Percentiles rank a stretch among this genome's conserved stretches.
Evolutionary conservation across 30 jellyfish, hydroid and myxozoan species (phyloP).

Genomic region (Hydractinia echinata): DNA sequence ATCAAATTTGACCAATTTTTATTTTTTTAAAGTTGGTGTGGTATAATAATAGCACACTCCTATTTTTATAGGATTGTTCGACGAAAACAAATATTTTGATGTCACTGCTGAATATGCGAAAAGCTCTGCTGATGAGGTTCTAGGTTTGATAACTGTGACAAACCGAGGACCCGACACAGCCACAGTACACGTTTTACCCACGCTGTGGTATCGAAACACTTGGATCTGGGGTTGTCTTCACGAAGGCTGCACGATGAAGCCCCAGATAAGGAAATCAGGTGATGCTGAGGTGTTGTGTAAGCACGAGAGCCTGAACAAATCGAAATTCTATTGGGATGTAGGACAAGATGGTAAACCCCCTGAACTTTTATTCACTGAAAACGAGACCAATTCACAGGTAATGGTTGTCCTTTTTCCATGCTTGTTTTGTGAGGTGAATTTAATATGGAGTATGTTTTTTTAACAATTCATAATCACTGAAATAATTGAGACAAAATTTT

Average conservation of each 20-base stretch:
- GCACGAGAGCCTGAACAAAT: constrained; percentile 64
- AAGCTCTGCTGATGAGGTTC: constrained; percentile 56
- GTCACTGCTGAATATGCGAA: constrained; percentile 85
- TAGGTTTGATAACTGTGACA: constrained; percentile 69
- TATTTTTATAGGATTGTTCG: constrained; percentile 50
- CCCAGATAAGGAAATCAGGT: constrained; percentile 52
- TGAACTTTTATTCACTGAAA: constrained; percentile 76
- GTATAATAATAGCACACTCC: background rate
- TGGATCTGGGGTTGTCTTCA: constrained; percentile 97
- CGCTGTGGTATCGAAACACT: constrained; percentile 86
- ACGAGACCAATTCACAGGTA: constrained; percentile 73
- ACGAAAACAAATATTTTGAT: constrained; percentile 68
- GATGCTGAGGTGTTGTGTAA: constrained; percentile 53
- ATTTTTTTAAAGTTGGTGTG: background rate
- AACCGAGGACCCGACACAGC: constrained; percentile 82
- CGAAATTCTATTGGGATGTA: constrained; percentile 65
- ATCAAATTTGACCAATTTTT: too few species aligned
- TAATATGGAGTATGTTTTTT: too few species aligned
- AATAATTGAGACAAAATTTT: too few species aligned
- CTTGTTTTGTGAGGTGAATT: too few species aligned
- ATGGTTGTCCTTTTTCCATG: background rate
- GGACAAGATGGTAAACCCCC: constrained; percentile 65
- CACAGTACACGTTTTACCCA: constrained; percentile 66
- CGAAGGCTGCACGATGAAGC: constrained; percentile 93
- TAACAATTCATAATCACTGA: too few species aligned